A percentile compares a stretch with the other conserved stretches of the same genome.
Conservation (phyloP, 2,888 invertebrate genomes). For the Calliphora vomitoria region DNA sequence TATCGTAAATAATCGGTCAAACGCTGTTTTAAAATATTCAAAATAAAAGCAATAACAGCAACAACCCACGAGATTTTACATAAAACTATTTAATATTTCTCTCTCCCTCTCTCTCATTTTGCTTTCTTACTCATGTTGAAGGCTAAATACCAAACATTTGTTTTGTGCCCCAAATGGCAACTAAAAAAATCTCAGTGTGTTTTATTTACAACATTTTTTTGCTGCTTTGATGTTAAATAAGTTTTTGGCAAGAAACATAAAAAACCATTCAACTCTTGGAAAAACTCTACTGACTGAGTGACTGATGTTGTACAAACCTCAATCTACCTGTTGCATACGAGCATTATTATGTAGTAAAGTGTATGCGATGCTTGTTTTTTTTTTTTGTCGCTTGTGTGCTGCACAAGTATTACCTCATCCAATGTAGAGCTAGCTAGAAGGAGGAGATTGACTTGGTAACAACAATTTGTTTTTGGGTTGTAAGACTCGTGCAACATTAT, state of each 20-base stretch:
- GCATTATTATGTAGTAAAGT: constrained; percentile 14
- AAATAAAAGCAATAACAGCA: background rate
- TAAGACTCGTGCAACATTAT: background rate
- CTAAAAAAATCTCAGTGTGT: background rate
- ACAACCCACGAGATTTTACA: background rate
- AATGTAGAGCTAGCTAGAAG: constrained; percentile 4
- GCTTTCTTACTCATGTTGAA: constrained; percentile 54
- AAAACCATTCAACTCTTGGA: constrained; percentile 26
- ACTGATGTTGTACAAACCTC: constrained; percentile 63
- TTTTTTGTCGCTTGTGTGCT: background rate
- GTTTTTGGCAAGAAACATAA: constrained; percentile 5
- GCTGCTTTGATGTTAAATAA: background rate
- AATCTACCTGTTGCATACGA: constrained; percentile 58
- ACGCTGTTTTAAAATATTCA: background rate
- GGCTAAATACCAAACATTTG: constrained; percentile 63
- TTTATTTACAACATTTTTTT: constrained; percentile 12
- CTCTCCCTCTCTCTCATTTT: constrained; percentile 19
- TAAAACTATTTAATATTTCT: constrained; percentile 2
- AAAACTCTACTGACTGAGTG: constrained; percentile 73
- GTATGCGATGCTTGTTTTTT: constrained; percentile 32
- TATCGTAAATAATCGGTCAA: constrained; percentile 15
- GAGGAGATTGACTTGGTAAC: constrained; percentile 51
- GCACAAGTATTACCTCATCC: constrained; percentile 50
- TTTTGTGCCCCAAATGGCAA: constrained; percentile 55
- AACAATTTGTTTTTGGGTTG: background rate